phyloP scores from a whole-genome alignment of 2,888 invertebrate species.

The Blastobasis lacticolella region DNA sequence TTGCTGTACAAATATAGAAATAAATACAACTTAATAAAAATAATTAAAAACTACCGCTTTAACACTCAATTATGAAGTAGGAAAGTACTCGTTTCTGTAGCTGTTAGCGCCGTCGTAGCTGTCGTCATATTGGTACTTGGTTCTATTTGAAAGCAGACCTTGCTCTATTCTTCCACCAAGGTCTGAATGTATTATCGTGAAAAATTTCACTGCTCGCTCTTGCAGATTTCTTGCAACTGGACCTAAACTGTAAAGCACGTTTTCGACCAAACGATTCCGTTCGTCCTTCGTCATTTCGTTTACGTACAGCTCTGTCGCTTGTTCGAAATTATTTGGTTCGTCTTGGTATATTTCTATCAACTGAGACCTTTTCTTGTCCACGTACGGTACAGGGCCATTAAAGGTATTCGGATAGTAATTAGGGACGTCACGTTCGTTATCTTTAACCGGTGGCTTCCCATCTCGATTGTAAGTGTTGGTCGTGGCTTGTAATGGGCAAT shows the following conservation, averaged over 20 bases:
- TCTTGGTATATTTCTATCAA: background rate
- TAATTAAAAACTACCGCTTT: too few species aligned
- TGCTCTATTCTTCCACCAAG: background rate
- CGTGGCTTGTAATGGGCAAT: slow-evolving; percentile 22
- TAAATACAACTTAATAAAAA: too few species aligned
- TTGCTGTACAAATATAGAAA: too few species aligned
- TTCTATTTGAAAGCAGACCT: background rate
- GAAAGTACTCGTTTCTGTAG: too few species aligned
- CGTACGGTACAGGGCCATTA: slow-evolving; percentile 29
- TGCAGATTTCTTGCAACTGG: slow-evolving; percentile 6
- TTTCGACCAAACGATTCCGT: slow-evolving; percentile 79
- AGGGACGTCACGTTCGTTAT: slow-evolving; percentile 25
- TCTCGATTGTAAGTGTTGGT: slow-evolving; percentile 24
- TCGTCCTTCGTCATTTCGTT: slow-evolving; percentile 76
- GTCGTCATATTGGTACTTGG: too few species aligned
- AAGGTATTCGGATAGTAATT: slow-evolving; percentile 34
- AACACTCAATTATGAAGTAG: too few species aligned
- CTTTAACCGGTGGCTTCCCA: slow-evolving; percentile 23
- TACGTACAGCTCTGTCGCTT: background rate
- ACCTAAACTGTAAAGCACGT: slow-evolving; percentile 72
- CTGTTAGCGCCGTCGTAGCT: too few species aligned
- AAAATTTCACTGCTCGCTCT: slow-evolving; percentile 79
- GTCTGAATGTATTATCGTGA: slow-evolving; percentile 40
- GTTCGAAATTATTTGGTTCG: background rate
- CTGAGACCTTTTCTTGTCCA: slow-evolving; percentile 20